phyloP scores from a whole-genome alignment of 1,140 invertebrate genomes.

The Adelges cooleyi region DNA sequence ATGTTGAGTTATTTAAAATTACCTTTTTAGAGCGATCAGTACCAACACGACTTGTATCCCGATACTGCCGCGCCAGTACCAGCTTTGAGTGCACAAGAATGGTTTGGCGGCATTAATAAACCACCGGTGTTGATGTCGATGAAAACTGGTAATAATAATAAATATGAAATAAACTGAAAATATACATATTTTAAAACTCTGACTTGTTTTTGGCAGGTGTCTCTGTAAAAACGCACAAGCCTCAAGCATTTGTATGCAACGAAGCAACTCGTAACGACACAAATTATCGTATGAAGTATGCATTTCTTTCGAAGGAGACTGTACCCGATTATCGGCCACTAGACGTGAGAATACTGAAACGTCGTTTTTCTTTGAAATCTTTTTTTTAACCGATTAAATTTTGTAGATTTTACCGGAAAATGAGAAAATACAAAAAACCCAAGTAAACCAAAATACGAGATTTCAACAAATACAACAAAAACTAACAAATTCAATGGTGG shows the following conservation, averaged over 20 bases:
- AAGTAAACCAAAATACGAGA: conserved; percentile 60
- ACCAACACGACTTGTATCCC: conserved; percentile 85
- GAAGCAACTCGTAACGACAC: conserved; percentile 43
- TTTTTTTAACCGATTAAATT: neutral
- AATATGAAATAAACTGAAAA: too few relatives aligned
- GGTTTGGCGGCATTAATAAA: conserved; percentile 72
- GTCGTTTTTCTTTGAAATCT: conserved; percentile 19
- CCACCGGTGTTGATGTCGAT: conserved; percentile 72
- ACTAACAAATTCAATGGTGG: conserved; percentile 44
- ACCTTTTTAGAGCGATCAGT: conserved; percentile 50
- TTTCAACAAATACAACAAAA: conserved; percentile 61
- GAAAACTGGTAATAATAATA: conserved; percentile 51
- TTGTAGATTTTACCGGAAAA: conserved; percentile 35
- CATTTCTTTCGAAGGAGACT: conserved; percentile 68
- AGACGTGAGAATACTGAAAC: conserved; percentile 37
- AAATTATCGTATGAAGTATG: conserved; percentile 73
- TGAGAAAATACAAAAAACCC: conserved; percentile 60
- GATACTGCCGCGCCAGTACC: conserved; percentile 75
- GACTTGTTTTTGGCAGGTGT: conserved; percentile 43
- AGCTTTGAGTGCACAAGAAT: conserved; percentile 72
- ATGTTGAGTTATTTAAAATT: neutral
- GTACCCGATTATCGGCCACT: conserved; percentile 70
- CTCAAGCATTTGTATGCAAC: conserved; percentile 48
- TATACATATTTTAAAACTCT: too few relatives aligned
- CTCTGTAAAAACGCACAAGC: conserved; percentile 58